Evolutionary conservation across 92 coral and sea anemone species (phyloP).

Genomic region (Diadumene lineata): DNA sequence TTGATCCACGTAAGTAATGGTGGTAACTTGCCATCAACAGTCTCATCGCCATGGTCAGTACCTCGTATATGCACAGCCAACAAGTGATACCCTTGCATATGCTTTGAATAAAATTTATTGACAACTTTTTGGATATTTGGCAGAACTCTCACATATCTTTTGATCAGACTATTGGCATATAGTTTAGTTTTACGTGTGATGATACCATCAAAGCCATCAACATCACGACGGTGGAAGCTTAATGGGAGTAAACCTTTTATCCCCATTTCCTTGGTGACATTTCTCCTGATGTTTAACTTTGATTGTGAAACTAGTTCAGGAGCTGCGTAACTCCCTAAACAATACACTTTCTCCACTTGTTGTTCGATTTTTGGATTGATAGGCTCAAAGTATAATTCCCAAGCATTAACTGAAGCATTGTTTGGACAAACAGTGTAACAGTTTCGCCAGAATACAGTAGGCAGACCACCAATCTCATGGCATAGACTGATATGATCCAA

Average conservation of each 20-base stretch:
- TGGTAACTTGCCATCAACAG: constrained; percentile 38
- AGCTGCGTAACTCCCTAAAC: constrained; percentile 34
- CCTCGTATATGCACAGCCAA: constrained; percentile 89
- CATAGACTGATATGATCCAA: constrained; percentile 57
- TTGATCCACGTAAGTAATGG: constrained; percentile 50
- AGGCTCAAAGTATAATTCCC: constrained; percentile 77
- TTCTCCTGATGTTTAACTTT: background rate
- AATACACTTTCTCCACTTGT: constrained; percentile 42
- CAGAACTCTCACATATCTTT: constrained; percentile 33
- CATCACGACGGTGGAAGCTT: constrained; percentile 43
- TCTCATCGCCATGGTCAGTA: constrained; percentile 68
- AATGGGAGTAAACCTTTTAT: constrained; percentile 29
- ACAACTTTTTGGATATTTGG: constrained; percentile 36
- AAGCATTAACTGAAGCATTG: constrained; percentile 52
- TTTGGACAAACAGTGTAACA: constrained; percentile 60
- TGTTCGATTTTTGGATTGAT: constrained; percentile 51
- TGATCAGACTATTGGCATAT: constrained; percentile 45
- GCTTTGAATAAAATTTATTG: constrained; percentile 29
- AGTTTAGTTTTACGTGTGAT: constrained; percentile 36
- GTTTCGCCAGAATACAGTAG: constrained; percentile 63
- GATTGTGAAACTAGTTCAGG: background rate
- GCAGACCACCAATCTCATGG: constrained; percentile 20
- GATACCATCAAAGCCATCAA: constrained; percentile 39
- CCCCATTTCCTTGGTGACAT: constrained; percentile 2
- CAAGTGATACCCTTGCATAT: constrained; percentile 43